These are phyloP conservation scores for Fabriciana adippe DNA, from an alignment of 2,888 invertebrate genomes.

Conservation along the genomic window DNA sequence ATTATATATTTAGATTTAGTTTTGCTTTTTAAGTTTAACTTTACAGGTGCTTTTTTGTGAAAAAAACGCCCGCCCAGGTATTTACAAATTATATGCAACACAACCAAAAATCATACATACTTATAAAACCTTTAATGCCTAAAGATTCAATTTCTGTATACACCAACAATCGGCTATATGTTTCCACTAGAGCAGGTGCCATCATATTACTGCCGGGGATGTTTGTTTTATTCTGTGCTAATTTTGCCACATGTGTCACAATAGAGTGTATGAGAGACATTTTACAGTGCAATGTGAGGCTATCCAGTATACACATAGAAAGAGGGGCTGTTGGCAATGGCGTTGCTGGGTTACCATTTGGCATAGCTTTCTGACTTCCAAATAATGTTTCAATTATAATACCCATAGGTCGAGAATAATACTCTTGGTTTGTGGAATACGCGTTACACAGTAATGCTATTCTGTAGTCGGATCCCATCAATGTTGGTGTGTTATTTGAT, in stretches of 20 bases:
- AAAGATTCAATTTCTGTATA: slow-evolving; percentile 98
- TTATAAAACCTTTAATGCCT: slow-evolving; percentile 97
- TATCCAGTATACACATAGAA: slow-evolving; percentile 96
- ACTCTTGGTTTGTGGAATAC: slow-evolving; percentile 96
- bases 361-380: slow-evolving; percentile 84
- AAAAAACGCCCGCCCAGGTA: neutral
- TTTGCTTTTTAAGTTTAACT: too few species aligned
- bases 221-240: slow-evolving; percentile 92
- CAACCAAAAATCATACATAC: slow-evolving; percentile 77
- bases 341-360: slow-evolving; percentile 77
- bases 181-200: slow-evolving; percentile 96
- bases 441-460: slow-evolving; percentile 97
- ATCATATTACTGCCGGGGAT: slow-evolving; percentile 85
- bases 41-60: neutral
- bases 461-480: slow-evolving; percentile 93
- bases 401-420: slow-evolving; percentile 95
- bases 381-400: slow-evolving; percentile 93
- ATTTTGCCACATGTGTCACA: slow-evolving; percentile 93
- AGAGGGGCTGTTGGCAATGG: slow-evolving; percentile 91
- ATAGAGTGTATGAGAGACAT: slow-evolving; percentile 93
- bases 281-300: slow-evolving; percentile 96
- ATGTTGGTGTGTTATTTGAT: slow-evolving; percentile 85
- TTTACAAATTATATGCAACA: neutral
- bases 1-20: too few species aligned
- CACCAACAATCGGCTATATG: slow-evolving; percentile 94